Base-by-base conservation (phyloP, 2,888 invertebrate genomes). In the Alitta virens region DNA sequence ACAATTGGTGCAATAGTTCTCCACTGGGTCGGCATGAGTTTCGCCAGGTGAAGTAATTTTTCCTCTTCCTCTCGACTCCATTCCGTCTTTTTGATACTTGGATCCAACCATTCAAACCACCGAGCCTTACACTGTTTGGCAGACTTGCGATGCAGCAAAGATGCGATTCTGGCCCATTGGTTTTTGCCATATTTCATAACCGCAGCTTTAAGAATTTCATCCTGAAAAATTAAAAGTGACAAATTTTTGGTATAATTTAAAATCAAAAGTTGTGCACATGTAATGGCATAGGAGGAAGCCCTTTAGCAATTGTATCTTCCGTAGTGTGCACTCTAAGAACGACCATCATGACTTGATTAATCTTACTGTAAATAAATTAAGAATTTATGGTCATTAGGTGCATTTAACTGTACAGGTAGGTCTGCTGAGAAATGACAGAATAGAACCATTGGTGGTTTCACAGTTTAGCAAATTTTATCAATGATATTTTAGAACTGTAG, bases 101-200 rank as follows among this genome's bases (percentile, higher is more conserved):
- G 99, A 84, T 99, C 99, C 70, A 99, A 84, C 99, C 99, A 99
- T 78, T 99, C 99, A 82, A 94, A 97, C 98, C 97, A 98, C 71
- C 98, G 88, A 21, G 97, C 96, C 83, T 99, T 99, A 84, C 99
- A 99, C 82, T 99, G 99, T 82, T 99, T 99, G 0, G 99, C 97
- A 0, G 98, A 97, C 82, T 99, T 99, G 74, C 99, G 87, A 82
- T 99, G 99, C 33, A 99, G 85, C 63, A 99, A 83, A 0, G 99
- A 99, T 26, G 99, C 99, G 81, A 99, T 99, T 78, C 99, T 91
- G 60, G 96, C 95, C 99, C 99, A 99, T 81, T 99, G 98, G 82
- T 99, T 99, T 87, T 99, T 99, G 73, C 99, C 99, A 91, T 99
- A 99, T 90, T 99, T 99, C 99, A 99, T 99, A 63, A 99, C 99